These are phyloP conservation scores for Hemitrygon akajei DNA, from an alignment of 2,797 vertebrate genomes.

Conservation along the genomic window DNA sequence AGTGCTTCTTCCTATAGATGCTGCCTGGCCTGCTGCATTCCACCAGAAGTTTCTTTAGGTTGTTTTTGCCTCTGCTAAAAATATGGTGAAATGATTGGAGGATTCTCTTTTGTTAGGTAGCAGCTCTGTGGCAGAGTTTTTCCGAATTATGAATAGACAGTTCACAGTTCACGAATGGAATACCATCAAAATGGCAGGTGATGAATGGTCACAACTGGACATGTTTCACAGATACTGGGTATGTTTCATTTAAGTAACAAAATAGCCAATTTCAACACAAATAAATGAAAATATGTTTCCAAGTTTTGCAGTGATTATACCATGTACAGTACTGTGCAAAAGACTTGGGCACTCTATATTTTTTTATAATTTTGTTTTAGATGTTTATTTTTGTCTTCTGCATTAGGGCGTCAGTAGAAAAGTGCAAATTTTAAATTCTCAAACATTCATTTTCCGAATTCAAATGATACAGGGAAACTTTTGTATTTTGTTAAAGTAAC, in stretches of 20 bases:
- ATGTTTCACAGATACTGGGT: slow-evolving; percentile 95
- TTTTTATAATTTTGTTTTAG: too few species aligned
- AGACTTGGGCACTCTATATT: background rate
- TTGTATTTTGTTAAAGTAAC: too few species aligned
- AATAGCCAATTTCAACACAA: background rate
- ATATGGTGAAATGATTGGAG: background rate
- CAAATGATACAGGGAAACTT: too few species aligned
- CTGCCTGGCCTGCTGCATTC: too few species aligned
- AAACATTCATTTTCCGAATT: too few species aligned
- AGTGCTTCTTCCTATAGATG: too few species aligned
- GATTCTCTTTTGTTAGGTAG: slow-evolving; percentile 61
- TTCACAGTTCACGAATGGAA: slow-evolving; percentile 84
- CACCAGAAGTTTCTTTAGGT: background rate
- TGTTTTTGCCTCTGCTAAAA: background rate
- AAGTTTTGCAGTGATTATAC: background rate
- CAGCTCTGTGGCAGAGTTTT: slow-evolving; percentile 81
- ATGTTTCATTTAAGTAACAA: slow-evolving; percentile 40
- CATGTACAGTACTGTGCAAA: background rate
- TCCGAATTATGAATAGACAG: slow-evolving; percentile 90
- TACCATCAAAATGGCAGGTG: slow-evolving; percentile 67
- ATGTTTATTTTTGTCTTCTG: too few species aligned
- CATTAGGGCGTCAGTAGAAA: too few species aligned
- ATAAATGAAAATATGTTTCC: background rate
- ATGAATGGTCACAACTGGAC: slow-evolving; percentile 76
- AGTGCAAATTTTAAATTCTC: too few species aligned